Evolutionary conservation across 2,113 vertebrate genomes (phyloP).

Genomic region (Gymnogyps californianus): DNA sequence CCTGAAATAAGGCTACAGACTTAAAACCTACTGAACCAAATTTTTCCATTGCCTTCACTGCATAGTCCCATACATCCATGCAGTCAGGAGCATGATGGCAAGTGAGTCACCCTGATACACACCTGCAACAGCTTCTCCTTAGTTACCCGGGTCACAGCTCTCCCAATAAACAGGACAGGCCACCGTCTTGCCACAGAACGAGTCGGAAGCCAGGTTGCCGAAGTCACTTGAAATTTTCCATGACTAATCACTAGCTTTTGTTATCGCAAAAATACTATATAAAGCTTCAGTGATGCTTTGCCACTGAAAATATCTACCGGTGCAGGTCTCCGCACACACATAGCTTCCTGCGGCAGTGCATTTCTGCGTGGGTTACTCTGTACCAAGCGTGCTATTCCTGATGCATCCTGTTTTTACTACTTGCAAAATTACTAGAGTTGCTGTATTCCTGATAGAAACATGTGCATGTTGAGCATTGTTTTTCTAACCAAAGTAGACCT

Average conservation of each 20-base stretch:
- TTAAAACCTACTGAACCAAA: background rate
- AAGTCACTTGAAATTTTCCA: background rate
- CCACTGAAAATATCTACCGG: background rate
- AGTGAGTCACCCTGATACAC: background rate
- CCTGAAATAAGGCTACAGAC: background rate
- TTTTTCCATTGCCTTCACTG: background rate
- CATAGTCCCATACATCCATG: rapidly evolving
- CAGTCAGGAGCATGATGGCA: background rate
- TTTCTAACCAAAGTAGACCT: background rate
- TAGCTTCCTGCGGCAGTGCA: background rate
- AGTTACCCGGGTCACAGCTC: background rate
- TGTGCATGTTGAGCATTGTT: background rate
- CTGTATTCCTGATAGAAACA: background rate
- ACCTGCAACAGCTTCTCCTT: background rate
- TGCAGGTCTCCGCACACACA: background rate
- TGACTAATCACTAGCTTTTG: background rate
- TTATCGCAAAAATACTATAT: background rate
- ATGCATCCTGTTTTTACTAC: background rate
- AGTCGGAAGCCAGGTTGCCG: background rate
- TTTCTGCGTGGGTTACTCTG: background rate
- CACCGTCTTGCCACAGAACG: background rate
- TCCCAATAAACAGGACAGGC: background rate
- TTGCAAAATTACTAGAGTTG: background rate
- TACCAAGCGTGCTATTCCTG: background rate
- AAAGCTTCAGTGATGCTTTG: background rate